Percentiles rank a stretch among this genome's conserved stretches.
These are phyloP conservation scores for Lathronympha strigana DNA, from an alignment of 2,888 invertebrate genomes.

Conservation along the genomic window DNA sequence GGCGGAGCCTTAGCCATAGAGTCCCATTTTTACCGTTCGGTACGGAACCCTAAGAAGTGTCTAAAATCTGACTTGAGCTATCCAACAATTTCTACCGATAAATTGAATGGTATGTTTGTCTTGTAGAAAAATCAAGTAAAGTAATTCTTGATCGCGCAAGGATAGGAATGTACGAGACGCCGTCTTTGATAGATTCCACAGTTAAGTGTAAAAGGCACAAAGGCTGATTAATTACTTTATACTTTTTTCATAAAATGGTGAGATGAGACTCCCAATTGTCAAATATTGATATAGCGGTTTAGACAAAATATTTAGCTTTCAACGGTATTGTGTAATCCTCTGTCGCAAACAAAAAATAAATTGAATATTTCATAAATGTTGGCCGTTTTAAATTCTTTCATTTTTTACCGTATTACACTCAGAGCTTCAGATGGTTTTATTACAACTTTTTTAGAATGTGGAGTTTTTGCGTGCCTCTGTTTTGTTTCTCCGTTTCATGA, in stretches of 20 bases:
- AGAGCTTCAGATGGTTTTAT: conserved; percentile 71
- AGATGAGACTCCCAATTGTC: background rate
- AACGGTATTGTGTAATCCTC: conserved; percentile 19
- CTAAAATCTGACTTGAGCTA: too few species aligned
- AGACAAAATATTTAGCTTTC: conserved; percentile 20
- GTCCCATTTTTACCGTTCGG: too few species aligned
- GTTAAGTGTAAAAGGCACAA: too few species aligned
- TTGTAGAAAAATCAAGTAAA: too few species aligned
- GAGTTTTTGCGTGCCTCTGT: conserved; percentile 66
- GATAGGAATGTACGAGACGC: too few species aligned
- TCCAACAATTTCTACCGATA: too few species aligned
- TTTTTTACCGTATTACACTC: conserved; percentile 69
- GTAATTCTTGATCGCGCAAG: too few species aligned
- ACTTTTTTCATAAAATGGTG: background rate
- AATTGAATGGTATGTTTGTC: too few species aligned
- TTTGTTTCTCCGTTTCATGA: conserved; percentile 67
- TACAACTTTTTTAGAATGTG: conserved; percentile 70
- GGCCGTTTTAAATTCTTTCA: conserved; percentile 68
- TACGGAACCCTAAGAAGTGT: too few species aligned
- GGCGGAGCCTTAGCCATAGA: too few species aligned
- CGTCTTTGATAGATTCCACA: too few species aligned
- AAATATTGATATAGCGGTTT: conserved; percentile 21
- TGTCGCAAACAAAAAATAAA: conserved; percentile 45
- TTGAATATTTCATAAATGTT: conserved; percentile 65
- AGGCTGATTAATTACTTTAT: background rate